Evolutionary conservation across 2,888 invertebrate genomes (phyloP), one percentile per base, ranked within the genome.

Genomic region (Polyploca ridens): DNA sequence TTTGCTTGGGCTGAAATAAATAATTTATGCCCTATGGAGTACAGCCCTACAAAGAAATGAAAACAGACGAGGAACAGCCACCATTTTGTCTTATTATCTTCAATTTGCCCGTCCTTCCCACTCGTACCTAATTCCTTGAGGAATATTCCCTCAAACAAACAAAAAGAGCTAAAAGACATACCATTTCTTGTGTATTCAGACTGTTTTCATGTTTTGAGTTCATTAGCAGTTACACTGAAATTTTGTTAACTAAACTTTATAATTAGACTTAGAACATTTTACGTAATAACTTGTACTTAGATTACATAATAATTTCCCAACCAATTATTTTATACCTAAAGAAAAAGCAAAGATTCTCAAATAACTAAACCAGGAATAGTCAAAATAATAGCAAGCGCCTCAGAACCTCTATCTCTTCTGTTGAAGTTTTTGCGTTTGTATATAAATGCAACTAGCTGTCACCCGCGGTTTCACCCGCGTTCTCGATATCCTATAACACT

Each of bases 31-130:
- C 58, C 61, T 65, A 70, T 63, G 62, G 63, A 58, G 57, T 63
- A n/a, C 16, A 62, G 54, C 59, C 61, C 57, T 41, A 68, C 63
- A 69, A 66, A 63, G 70, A 71, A 65, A 76, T 70, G 64, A 68
- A 74, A 73, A 75, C 70, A 66, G 68, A 74, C 72, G 72, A 74
- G 75, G 73, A 74, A 75, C 69, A 78, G 73, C 75, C 71, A 69
- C 70, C 71, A 79, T 77, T 79, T 74, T 64, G 69, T 78, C 75
- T 79, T 78, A 80, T 81, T 80, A 80, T 73, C 73, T 80, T 76
- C 77, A 80, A 82, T 84, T 82, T 78, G 70, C 75, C 64, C 71
- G 70, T 70, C 69, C 69, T 68, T 62, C 70, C 66, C 65, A 41
- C 38, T 64, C 54, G 44, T 65, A 74, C 71, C 67, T 70, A 71